phyloP scores from a whole-genome alignment of 2,888 invertebrate genomes.

The Microctonus aethiopoides region DNA sequence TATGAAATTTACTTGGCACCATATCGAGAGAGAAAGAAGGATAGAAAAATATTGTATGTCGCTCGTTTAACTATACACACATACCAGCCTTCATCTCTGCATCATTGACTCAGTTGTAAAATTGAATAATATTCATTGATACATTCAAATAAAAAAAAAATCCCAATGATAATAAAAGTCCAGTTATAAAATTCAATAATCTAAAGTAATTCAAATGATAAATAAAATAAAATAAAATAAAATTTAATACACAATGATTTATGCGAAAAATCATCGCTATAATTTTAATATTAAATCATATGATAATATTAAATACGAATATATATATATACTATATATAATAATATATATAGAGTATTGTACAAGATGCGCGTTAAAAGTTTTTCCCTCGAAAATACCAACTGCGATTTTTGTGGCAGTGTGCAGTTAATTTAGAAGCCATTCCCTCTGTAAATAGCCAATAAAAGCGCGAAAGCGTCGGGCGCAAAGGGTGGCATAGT shows the following conservation, averaged over 20 bases:
- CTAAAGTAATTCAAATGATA: too few species aligned
- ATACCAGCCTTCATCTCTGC: neutral
- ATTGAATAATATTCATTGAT: slow-evolving; percentile 37
- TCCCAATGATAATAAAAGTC: neutral
- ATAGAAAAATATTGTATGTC: too few species aligned
- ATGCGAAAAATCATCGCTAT: too few species aligned
- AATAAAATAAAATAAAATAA: too few species aligned
- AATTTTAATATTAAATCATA: too few species aligned
- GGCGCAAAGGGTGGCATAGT: neutral
- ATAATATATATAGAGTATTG: neutral
- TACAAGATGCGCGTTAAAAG: too few species aligned
- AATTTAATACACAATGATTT: too few species aligned
- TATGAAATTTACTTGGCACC: slow-evolving; percentile 64
- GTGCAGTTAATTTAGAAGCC: slow-evolving; percentile 67
- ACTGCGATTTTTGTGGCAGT: slow-evolving; percentile 61
- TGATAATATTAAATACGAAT: too few species aligned
- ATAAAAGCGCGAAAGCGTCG: slow-evolving; percentile 59
- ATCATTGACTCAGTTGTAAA: slow-evolving; percentile 4
- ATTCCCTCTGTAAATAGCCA: slow-evolving; percentile 67
- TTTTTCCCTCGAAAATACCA: slow-evolving; percentile 37
- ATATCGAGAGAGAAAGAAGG: slow-evolving; percentile 43
- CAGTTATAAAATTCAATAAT: neutral
- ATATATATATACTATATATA: neutral
- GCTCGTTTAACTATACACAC: neutral
- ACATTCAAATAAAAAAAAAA: neutral